Evolutionary conservation across 2,113 vertebrate species (phyloP).

Genomic region (Engystomops pustulosus): DNA sequence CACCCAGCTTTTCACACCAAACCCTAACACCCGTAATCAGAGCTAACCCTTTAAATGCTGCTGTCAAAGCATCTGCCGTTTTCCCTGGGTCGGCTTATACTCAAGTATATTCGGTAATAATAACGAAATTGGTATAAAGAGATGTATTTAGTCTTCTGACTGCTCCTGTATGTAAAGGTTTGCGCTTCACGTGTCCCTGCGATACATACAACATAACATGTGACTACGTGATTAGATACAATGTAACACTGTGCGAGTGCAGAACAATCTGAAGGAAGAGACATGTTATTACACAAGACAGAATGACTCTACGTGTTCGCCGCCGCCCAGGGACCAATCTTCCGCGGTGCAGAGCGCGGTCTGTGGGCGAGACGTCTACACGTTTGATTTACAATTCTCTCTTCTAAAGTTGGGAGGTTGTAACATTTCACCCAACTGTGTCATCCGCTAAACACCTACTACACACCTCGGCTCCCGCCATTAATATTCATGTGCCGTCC

Average conservation of each 20-base stretch:
- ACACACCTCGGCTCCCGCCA: background rate
- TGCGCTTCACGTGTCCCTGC: no score
- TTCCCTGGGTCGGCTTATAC: no score
- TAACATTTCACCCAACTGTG: conserved; percentile 31
- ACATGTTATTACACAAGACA: background rate
- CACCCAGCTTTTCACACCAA: no score
- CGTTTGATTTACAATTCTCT: conserved; percentile 25
- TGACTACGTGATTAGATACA: background rate
- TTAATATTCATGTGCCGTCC: conserved; percentile 11
- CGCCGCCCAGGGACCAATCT: background rate
- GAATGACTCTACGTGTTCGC: background rate
- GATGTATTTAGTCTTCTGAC: no score
- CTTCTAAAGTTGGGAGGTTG: conserved; percentile 1
- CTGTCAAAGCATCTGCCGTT: no score
- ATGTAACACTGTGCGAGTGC: background rate
- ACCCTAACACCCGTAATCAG: no score
- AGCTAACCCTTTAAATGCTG: no score
- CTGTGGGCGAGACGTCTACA: background rate
- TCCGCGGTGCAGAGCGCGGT: background rate
- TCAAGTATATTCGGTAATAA: no score
- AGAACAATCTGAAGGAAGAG: background rate
- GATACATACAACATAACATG: no score
- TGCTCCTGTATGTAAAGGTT: no score
- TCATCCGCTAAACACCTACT: conserved; percentile 11
- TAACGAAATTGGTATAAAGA: no score